These are phyloP conservation scores for Pristionchus fissidentatus DNA, from an alignment of 2,888 invertebrate genomes.

Conservation along the genomic window DNA sequence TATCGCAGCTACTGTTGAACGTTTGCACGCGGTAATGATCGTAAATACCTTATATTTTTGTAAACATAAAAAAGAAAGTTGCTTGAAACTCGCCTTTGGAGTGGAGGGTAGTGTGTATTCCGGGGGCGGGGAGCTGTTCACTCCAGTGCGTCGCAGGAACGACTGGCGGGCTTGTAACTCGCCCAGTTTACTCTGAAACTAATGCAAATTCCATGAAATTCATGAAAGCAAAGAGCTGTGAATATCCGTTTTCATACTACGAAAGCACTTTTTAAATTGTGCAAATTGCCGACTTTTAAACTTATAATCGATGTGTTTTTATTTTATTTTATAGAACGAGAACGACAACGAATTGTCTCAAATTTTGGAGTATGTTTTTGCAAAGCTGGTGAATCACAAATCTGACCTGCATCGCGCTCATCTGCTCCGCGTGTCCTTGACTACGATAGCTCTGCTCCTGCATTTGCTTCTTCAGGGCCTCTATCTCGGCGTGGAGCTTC, in stretches of 20 bases:
- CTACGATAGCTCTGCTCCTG: slow-evolving; percentile 67
- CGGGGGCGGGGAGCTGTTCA: slow-evolving; percentile 53
- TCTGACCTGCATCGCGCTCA: slow-evolving; percentile 64
- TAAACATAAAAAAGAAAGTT: neutral
- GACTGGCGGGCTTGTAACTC: slow-evolving; percentile 63
- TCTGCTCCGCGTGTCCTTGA: slow-evolving; percentile 68
- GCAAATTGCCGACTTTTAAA: too few relatives aligned
- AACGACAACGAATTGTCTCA: too few relatives aligned
- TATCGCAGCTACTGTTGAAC: too few relatives aligned
- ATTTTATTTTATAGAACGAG: too few relatives aligned
- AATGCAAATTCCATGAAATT: neutral
- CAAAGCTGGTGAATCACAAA: neutral
- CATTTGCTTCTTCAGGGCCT: slow-evolving; percentile 61
- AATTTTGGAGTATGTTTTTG: too few relatives aligned
- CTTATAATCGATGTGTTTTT: too few relatives aligned
- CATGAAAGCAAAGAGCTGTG: neutral
- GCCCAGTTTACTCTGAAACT: slow-evolving; percentile 54
- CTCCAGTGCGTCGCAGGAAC: slow-evolving; percentile 53
- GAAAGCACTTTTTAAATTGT: too few relatives aligned
- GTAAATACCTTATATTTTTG: too few relatives aligned
- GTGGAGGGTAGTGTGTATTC: slow-evolving; percentile 50
- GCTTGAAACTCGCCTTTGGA: too few relatives aligned
- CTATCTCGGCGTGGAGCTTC: slow-evolving; percentile 64
- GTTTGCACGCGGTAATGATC: too few relatives aligned
- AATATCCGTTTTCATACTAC: too few relatives aligned